These are phyloP conservation scores for Poeciliopsis turneri DNA, from an alignment of 2,797 vertebrate species.

Conservation along the genomic window DNA sequence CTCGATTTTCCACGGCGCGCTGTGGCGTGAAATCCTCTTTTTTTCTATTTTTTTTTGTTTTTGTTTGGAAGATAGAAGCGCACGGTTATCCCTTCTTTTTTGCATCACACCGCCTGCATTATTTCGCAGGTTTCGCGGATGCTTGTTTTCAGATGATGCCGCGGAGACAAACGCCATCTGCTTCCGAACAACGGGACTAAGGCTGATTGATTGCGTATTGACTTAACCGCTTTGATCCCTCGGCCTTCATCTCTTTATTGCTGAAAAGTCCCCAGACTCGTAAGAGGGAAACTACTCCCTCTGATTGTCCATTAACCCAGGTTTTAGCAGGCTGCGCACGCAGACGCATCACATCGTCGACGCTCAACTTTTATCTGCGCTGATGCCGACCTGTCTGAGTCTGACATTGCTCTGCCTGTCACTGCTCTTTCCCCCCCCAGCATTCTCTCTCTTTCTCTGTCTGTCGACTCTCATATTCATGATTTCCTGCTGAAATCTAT, in stretches of 20 bases:
- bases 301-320: conserved; percentile 55
- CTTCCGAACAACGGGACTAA: conserved; percentile 64
- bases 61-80: conserved; percentile 23
- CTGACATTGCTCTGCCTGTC: conserved; percentile 49
- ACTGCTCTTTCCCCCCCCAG: conserved; percentile 55
- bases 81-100: background rate
- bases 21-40: conserved; percentile 53
- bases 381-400: conserved; percentile 39
- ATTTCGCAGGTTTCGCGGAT: conserved; percentile 25
- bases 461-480: conserved; percentile 59
- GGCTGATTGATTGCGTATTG: conserved; percentile 68
- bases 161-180: conserved; percentile 61
- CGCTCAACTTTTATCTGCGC: conserved; percentile 33
- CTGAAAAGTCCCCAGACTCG: conserved; percentile 51
- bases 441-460: conserved; percentile 40
- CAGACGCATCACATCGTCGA: conserved; percentile 8
- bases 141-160: conserved; percentile 38
- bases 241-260: conserved; percentile 57
- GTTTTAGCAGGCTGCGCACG: conserved; percentile 13
- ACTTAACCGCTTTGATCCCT: conserved; percentile 63
- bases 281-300: conserved; percentile 57
- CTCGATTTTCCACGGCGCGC: conserved; percentile 17
- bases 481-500: conserved; percentile 69
- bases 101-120: conserved; percentile 10
- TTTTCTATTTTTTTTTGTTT: no score